Conservation (phyloP, 2,888 invertebrate genomes). For the Dolichomitus sp. region DNA sequence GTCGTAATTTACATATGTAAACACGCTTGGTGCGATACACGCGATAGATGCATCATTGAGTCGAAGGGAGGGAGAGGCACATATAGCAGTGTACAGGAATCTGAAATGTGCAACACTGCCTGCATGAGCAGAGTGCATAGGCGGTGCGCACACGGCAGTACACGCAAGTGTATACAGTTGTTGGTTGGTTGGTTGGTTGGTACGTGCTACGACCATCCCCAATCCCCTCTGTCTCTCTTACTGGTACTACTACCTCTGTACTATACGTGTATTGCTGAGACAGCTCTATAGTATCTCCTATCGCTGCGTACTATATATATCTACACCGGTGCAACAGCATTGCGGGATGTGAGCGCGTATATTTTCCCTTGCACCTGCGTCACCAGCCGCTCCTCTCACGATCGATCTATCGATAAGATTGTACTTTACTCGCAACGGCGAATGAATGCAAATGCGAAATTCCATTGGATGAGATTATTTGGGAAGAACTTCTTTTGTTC, state of each 20-base stretch:
- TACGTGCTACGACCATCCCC: not conserved
- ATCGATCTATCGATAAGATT: conserved; percentile 56
- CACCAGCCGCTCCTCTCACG: conserved; percentile 14
- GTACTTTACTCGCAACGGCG: conserved; percentile 8
- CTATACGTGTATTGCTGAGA: conserved; percentile 9
- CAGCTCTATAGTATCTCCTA: conserved; percentile 6
- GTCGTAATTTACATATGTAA: conserved; percentile 77
- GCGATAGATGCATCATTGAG: conserved; percentile 48
- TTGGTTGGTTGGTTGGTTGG: not conserved
- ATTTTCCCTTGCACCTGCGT: conserved; percentile 31
- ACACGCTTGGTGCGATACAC: conserved; percentile 61
- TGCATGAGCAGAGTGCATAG: conserved; percentile 6
- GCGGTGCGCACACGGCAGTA: not conserved
- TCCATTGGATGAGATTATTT: conserved; percentile 10
- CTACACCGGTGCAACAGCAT: conserved; percentile 12
- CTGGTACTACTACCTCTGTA: not conserved
- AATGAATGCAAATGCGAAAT: conserved; percentile 41
- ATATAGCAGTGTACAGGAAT: conserved; percentile 4
- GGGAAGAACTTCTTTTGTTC: not conserved
- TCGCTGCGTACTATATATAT: conserved; percentile 6
- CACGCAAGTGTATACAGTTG: conserved; percentile 7
- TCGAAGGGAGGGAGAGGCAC: conserved; percentile 12
- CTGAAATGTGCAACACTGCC: conserved; percentile 36
- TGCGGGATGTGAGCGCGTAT: conserved; percentile 27
- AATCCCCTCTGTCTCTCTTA: not conserved